Evolutionary conservation across 2,888 invertebrate genomes (phyloP).

Genomic region (Epinotia brunnichana): DNA sequence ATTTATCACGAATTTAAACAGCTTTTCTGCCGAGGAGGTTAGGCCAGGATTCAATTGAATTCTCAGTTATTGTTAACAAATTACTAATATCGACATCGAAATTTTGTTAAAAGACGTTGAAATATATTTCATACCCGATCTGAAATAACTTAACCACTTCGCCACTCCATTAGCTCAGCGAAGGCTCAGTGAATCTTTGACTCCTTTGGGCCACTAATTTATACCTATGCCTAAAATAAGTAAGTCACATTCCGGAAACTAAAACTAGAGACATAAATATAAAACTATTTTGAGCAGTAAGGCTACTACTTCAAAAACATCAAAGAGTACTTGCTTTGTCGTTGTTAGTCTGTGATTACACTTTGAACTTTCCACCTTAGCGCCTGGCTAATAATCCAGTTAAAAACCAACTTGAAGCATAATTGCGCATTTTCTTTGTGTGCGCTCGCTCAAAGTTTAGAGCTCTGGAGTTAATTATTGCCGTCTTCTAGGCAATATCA

Average conservation of each 20-base stretch:
- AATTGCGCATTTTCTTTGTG: slow-evolving; percentile 38
- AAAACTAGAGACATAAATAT: too few species aligned
- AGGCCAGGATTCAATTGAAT: too few species aligned
- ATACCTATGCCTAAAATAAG: too few species aligned
- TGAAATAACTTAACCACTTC: too few species aligned
- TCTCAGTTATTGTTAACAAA: too few species aligned
- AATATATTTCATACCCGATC: too few species aligned
- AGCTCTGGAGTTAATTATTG: slow-evolving; percentile 25
- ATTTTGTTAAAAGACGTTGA: too few species aligned
- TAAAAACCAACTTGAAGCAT: slow-evolving; percentile 31
- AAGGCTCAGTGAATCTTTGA: too few species aligned
- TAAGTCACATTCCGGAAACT: too few species aligned
- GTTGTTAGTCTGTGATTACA: slow-evolving; percentile 12
- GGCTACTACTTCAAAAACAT: background rate
- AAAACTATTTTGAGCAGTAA: background rate
- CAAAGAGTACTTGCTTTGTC: background rate
- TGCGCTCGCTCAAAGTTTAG: slow-evolving; percentile 16
- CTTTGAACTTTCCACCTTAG: background rate
- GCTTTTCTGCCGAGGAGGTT: background rate
- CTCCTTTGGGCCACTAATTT: too few species aligned
- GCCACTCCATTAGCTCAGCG: too few species aligned
- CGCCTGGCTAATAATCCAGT: slow-evolving; percentile 20
- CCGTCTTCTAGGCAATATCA: slow-evolving; percentile 16
- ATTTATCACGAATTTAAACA: background rate
- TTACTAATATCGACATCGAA: too few species aligned